Percentiles rank a stretch among this genome's conserved stretches.
phyloP scores from a whole-genome alignment of 2,888 invertebrate species.

The Conus canariensis region DNA sequence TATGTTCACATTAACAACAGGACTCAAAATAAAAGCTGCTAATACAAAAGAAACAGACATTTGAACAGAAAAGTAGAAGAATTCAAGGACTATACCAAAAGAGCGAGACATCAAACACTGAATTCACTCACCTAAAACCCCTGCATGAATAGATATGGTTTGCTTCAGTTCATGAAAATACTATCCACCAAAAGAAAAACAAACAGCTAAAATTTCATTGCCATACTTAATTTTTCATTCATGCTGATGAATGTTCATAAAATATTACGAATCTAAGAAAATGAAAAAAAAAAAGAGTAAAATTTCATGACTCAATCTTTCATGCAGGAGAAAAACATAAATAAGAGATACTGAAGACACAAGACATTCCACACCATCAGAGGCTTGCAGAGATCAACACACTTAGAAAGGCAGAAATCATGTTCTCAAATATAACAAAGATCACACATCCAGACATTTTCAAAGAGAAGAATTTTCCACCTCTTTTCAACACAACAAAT shows the following conservation, averaged over 20 bases:
- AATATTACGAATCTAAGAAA: not conserved
- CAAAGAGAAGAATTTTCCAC: no score
- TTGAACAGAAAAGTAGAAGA: not conserved
- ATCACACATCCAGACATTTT: no score
- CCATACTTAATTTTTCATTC: no score
- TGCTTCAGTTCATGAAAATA: not conserved
- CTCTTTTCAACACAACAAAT: no score
- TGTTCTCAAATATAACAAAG: no score
- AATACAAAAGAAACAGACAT: not conserved
- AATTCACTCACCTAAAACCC: constrained; percentile 15
- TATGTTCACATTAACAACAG: not conserved
- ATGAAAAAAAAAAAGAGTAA: not conserved
- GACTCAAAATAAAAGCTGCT: not conserved
- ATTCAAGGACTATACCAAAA: not conserved
- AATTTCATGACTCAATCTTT: not conserved
- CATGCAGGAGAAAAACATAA: not conserved
- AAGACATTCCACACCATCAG: not conserved
- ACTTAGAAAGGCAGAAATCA: not conserved
- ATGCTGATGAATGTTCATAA: no score
- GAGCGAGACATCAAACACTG: not conserved
- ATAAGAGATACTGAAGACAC: not conserved
- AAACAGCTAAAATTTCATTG: no score
- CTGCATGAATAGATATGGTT: constrained; percentile 13
- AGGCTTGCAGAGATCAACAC: not conserved
- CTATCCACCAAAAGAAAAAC: not conserved